phyloP scores from a whole-genome alignment of 1,140 invertebrate genomes.

The Musca vetustissima region DNA sequence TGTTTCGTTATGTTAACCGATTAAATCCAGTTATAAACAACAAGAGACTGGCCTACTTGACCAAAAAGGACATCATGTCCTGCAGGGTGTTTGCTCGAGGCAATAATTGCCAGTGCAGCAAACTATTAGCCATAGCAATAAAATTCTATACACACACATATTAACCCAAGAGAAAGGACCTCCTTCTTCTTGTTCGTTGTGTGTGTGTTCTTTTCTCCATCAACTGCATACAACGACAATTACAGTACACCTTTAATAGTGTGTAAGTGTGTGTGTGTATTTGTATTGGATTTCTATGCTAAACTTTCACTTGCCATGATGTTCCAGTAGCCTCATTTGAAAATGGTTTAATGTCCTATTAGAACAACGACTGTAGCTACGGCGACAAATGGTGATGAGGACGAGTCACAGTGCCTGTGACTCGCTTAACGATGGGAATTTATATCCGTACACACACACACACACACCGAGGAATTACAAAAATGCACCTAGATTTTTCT shows the following conservation, averaged over 20 bases:
- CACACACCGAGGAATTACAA: not conserved
- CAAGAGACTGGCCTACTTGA: too few species aligned
- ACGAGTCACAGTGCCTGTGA: not conserved
- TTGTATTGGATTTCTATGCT: not conserved
- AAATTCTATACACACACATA: too few species aligned
- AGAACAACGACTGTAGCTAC: not conserved
- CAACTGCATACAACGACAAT: not conserved
- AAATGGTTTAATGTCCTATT: slow-evolving; percentile 17
- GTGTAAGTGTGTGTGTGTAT: not conserved
- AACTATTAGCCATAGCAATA: too few species aligned
- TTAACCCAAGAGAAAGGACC: too few species aligned
- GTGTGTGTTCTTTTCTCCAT: not conserved
- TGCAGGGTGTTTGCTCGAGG: too few species aligned
- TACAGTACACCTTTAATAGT: not conserved
- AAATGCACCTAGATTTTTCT: slow-evolving; percentile 15
- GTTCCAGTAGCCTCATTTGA: slow-evolving; percentile 17
- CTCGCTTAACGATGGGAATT: too few species aligned
- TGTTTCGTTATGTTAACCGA: too few species aligned
- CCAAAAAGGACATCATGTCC: too few species aligned
- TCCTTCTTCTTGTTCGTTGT: not conserved
- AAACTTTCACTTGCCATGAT: slow-evolving; percentile 21
- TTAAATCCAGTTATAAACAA: too few species aligned
- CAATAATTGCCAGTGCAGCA: too few species aligned
- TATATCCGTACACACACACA: too few species aligned
- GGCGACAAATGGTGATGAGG: not conserved